A percentile compares a stretch with the other conserved stretches of the same genome.
Conservation (phyloP, 2,888 invertebrate genomes). For the Heliothis peltigera region DNA sequence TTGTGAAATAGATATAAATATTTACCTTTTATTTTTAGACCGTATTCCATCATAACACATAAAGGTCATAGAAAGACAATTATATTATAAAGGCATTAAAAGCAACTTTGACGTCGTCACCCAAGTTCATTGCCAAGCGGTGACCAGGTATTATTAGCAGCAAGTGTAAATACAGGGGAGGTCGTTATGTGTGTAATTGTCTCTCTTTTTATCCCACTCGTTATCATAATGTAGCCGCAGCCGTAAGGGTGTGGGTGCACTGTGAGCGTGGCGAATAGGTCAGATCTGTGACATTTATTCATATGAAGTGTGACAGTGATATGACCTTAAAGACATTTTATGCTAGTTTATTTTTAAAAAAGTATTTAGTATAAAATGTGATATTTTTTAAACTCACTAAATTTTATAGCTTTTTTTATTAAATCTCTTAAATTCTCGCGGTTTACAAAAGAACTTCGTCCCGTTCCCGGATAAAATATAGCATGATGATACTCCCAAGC, state of each 20-base stretch:
- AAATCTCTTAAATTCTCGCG: too few species aligned
- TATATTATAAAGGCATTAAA: constrained; percentile 22
- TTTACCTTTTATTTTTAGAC: too few species aligned
- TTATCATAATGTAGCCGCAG: constrained; percentile 56
- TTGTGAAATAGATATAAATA: too few species aligned
- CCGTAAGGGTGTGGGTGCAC: constrained; percentile 47
- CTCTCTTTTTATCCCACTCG: constrained; percentile 60
- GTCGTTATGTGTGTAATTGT: constrained; percentile 56
- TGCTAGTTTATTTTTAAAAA: too few species aligned
- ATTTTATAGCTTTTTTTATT: too few species aligned
- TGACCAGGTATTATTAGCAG: constrained; percentile 45
- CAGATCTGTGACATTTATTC: neutral
- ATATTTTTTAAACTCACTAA: too few species aligned
- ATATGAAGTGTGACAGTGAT: neutral
- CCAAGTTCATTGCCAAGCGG: constrained; percentile 43
- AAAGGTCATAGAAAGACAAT: constrained; percentile 20
- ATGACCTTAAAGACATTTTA: too few species aligned
- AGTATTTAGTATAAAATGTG: too few species aligned
- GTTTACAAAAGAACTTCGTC: too few species aligned
- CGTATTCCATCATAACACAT: neutral
- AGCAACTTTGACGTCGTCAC: constrained; percentile 15
- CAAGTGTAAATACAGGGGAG: constrained; percentile 48
- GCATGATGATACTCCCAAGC: too few species aligned
- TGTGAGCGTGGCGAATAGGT: constrained; percentile 39
- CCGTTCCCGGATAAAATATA: too few species aligned